phyloP scores from a whole-genome alignment of 2,888 invertebrate species.

The Ectropis crepuscularia region DNA sequence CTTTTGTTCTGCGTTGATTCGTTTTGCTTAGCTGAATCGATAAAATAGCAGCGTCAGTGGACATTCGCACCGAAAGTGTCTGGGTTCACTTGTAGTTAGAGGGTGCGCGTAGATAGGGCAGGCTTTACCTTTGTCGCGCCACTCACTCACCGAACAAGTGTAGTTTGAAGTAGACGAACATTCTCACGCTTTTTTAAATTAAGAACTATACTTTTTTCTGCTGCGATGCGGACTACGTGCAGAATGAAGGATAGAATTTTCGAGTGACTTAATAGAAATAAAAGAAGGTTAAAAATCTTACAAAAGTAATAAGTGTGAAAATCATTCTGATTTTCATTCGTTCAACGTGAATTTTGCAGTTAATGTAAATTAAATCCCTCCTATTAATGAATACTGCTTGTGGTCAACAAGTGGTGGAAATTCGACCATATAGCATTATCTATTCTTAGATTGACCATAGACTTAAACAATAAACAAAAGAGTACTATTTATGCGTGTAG shows the following conservation, averaged over 20 bases:
- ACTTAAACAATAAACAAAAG: too few species aligned
- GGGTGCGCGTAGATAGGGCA: constrained; percentile 67
- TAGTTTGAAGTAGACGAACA: constrained; percentile 43
- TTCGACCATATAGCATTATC: too few species aligned
- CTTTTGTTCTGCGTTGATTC: constrained; percentile 13
- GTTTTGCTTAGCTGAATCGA: constrained; percentile 16
- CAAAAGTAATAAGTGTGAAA: too few species aligned
- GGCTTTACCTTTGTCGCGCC: constrained; percentile 63
- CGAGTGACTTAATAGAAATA: not conserved
- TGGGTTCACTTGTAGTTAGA: constrained; percentile 50
- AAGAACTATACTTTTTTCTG: constrained; percentile 41
- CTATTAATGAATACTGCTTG: too few species aligned
- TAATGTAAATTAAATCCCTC: too few species aligned
- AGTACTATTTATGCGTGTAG: too few species aligned
- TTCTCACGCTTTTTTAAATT: constrained; percentile 45
- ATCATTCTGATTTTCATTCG: too few species aligned
- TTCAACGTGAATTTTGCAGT: too few species aligned
- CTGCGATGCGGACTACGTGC: not conserved
- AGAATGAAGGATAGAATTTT: not conserved
- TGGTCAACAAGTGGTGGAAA: too few species aligned
- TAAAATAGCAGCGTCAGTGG: constrained; percentile 48
- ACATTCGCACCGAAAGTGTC: constrained; percentile 58
- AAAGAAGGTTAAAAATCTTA: too few species aligned
- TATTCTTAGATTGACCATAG: too few species aligned
- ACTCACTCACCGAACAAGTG: constrained; percentile 50